A percentile compares a stretch with the other conserved stretches of the same genome.
phyloP scores from a whole-genome alignment of 2,888 invertebrate genomes.

The Actias luna region DNA sequence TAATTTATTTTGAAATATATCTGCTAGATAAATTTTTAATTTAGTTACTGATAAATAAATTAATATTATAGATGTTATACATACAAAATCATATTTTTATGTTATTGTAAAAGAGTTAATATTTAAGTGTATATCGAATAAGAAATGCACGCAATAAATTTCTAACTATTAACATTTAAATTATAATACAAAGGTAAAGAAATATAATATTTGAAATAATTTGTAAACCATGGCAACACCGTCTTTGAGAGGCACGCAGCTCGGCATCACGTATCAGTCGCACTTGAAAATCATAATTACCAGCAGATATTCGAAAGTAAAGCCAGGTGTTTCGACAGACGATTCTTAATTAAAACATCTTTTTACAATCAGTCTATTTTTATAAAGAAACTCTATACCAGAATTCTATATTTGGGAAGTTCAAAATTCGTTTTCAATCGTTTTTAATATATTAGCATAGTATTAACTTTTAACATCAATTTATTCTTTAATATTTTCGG shows the following conservation, averaged over 20 bases:
- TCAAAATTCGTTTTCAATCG: not conserved
- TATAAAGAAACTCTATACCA: not conserved
- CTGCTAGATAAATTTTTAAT: no score
- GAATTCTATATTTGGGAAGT: not conserved
- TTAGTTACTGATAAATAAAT: no score
- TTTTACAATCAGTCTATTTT: not conserved
- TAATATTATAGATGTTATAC: no score
- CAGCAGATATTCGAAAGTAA: conserved; percentile 6
- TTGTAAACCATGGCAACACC: not conserved
- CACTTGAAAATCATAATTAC: conserved; percentile 8
- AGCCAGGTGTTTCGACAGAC: not conserved
- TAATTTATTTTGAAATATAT: no score
- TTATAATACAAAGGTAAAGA: not conserved
- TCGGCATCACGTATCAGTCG: not conserved
- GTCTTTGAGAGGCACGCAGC: not conserved
- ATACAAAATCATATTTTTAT: no score
- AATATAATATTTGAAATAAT: not conserved
- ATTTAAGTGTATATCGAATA: no score
- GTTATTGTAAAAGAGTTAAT: no score
- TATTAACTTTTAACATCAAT: not conserved
- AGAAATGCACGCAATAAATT: no score
- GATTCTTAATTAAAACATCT: not conserved
- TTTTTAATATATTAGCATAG: not conserved
- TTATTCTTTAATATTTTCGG: no score
- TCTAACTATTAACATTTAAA: not conserved